phyloP scores from a whole-genome alignment of 2,888 invertebrate genomes.

The Phengaris arion region DNA sequence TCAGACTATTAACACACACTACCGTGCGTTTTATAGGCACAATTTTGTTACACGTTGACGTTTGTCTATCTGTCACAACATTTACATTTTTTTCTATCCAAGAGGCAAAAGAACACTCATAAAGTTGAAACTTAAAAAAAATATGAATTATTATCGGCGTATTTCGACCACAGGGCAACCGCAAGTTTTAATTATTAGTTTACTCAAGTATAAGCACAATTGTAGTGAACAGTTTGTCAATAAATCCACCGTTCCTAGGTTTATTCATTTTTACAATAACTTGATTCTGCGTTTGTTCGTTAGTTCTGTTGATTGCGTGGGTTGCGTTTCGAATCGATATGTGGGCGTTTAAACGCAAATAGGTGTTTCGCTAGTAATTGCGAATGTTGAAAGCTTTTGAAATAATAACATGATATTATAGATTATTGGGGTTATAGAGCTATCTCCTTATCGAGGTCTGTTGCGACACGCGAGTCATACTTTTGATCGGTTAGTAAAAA shows the following conservation, averaged over 20 bases:
- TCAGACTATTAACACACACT: too few species aligned
- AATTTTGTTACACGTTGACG: too few species aligned
- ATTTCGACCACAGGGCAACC: too few species aligned
- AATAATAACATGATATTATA: conserved; percentile 27
- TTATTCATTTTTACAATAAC: conserved; percentile 63
- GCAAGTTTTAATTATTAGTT: too few species aligned
- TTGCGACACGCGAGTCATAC: conserved; percentile 16
- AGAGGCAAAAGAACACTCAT: too few species aligned
- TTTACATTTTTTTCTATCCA: too few species aligned
- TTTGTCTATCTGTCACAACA: too few species aligned
- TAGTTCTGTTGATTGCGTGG: conserved; percentile 69
- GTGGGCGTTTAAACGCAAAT: conserved; percentile 47
- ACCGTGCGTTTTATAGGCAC: too few species aligned
- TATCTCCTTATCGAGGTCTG: conserved; percentile 20
- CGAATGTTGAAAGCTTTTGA: conserved; percentile 37
- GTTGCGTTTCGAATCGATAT: conserved; percentile 58
- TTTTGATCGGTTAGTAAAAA: neutral
- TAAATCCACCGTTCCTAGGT: conserved; percentile 33
- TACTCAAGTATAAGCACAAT: neutral
- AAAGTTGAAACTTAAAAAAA: too few species aligned
- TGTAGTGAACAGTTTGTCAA: neutral
- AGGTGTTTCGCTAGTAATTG: conserved; percentile 42
- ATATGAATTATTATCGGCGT: too few species aligned
- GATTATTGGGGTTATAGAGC: conserved; percentile 28
- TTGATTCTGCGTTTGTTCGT: conserved; percentile 71